Base-by-base conservation (phyloP, 2,113 vertebrate genomes). In the Meriones unguiculatus region DNA sequence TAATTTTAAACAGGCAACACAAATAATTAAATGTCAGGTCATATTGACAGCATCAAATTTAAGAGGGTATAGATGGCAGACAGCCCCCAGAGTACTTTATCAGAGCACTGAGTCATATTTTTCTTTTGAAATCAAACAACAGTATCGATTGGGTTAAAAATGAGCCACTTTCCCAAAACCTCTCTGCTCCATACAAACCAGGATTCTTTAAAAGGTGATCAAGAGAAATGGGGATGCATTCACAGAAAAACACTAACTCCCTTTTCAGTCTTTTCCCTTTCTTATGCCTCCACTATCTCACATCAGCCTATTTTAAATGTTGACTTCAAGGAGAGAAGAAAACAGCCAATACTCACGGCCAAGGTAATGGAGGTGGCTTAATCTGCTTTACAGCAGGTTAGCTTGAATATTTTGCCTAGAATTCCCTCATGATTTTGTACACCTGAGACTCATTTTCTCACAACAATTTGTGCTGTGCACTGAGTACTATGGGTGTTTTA, bases 1-100 rank as follows among this genome's bases (percentile, higher is more conserved):
- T 97, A 87, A 97, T 97, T 90, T 97, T 96, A 98, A 93, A 75
- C 80, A 93, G 69, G 52, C 89, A 94, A 93, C 93, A 78, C 95
- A 93, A 97, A 97, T 97, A 84, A 97, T 97, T 97, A 97, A 97
- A 95, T 54, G 91, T 90, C 69, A 97, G 90, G 87, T 65, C 80
- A 62, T 28, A 18, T n/a, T 94, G 92, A 92, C 97, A 98, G 86
- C 69, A 94, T 32, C 94, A 76, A 94, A 6, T 89, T 98, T 98
- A 93, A 70, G 30, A 97, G 95, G 96, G n/a, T 92, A 92, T 75
- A 92, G 84, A 46, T 91, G 82, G 81, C 38, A 91, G 92, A 97
- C 80, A 57, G 13, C 28, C 46, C 73, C 15, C 28, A 59, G 2
- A 94, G 88, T 92, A 72, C 91, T 82, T 97, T 97, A 97, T 96